Conservation (phyloP, 2,113 vertebrate genomes). For the Delphinapterus leucas region DNA sequence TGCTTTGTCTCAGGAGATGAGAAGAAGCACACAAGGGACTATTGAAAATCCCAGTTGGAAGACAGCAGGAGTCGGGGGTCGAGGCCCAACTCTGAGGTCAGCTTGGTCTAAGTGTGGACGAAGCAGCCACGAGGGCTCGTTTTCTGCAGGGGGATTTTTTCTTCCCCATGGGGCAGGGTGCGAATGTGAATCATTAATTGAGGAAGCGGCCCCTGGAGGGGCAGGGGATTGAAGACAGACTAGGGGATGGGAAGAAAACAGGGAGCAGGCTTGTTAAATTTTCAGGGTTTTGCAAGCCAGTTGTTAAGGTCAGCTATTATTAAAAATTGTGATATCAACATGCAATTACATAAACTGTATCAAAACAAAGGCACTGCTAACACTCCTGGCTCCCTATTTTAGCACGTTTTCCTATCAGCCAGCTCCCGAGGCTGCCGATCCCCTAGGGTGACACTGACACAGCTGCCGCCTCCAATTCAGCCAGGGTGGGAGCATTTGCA, state of each 20-base stretch:
- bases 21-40: too few species aligned
- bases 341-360: background rate
- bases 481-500: fast-evolving
- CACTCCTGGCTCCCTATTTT: background rate
- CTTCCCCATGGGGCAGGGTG: background rate
- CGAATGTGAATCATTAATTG: background rate
- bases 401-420: background rate
- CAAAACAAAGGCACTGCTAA: background rate
- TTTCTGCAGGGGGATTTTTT: background rate
- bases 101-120: fast-evolving
- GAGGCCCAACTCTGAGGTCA: background rate
- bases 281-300: background rate
- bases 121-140: background rate
- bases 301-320: background rate
- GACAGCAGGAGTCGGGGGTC: fast-evolving
- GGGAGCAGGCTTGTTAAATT: too few species aligned
- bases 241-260: background rate
- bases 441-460: background rate
- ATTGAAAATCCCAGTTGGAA: background rate
- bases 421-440: fast-evolving
- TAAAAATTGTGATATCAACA: background rate
- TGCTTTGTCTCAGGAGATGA: background rate
- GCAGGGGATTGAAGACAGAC: background rate
- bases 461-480: background rate
- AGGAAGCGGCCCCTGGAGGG: background rate